These are phyloP conservation scores for Phoeniculus purpureus DNA, from an alignment of 2,797 vertebrate species.

Conservation along the genomic window DNA sequence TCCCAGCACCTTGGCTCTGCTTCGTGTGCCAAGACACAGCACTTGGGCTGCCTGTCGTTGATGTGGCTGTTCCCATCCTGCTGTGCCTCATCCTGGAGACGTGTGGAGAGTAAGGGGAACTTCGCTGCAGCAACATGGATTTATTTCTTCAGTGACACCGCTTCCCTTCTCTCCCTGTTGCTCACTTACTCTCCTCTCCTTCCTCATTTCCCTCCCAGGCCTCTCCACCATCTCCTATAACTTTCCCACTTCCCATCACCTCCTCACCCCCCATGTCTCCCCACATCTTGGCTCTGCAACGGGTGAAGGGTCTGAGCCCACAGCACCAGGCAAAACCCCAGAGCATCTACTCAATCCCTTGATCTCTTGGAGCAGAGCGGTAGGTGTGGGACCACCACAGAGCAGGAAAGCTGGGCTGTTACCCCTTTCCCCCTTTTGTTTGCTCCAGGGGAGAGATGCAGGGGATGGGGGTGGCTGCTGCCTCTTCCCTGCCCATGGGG, in stretches of 20 bases:
- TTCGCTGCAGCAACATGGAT: background rate
- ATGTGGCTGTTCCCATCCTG: background rate
- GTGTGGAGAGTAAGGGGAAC: background rate
- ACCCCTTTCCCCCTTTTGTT: background rate
- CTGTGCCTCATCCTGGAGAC: rapidly evolving
- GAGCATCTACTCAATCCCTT: rapidly evolving
- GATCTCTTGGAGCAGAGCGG: rapidly evolving
- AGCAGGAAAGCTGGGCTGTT: background rate
- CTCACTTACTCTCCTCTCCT: background rate
- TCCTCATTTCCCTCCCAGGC: background rate
- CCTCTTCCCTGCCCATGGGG: background rate
- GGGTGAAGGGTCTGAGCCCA: background rate
- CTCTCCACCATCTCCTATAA: background rate
- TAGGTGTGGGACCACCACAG: rapidly evolving
- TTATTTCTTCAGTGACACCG: background rate
- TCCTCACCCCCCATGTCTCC: background rate
- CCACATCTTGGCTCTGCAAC: background rate
- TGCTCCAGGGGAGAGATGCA: background rate
- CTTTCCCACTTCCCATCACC: background rate
- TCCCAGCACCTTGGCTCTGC: background rate
- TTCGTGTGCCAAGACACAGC: rapidly evolving
- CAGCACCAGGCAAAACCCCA: background rate
- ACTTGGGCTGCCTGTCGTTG: background rate
- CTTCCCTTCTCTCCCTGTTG: background rate
- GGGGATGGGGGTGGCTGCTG: background rate